These are phyloP conservation scores for Pteronotus mesoamericanus DNA, from an alignment of 2,797 vertebrate genomes.

Conservation along the genomic window DNA sequence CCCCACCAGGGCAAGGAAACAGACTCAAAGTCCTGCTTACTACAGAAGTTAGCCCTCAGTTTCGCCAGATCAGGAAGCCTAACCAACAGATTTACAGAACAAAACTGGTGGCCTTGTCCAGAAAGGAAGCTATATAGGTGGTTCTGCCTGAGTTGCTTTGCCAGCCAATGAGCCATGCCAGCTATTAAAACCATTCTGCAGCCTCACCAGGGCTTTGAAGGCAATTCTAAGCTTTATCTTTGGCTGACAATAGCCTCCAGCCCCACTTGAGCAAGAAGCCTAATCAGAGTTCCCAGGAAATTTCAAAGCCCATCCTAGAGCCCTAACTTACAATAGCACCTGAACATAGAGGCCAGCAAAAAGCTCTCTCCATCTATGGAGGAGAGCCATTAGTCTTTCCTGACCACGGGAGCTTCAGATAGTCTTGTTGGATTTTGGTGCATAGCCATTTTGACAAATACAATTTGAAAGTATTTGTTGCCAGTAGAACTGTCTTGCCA, in stretches of 20 bases:
- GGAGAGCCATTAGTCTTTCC: not conserved
- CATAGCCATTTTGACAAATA: not conserved
- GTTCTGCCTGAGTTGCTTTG: not conserved
- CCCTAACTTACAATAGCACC: not conserved
- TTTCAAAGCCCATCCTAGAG: not conserved
- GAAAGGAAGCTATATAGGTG: not conserved
- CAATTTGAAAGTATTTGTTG: not conserved
- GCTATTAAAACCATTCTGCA: not conserved
- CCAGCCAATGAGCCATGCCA: not conserved
- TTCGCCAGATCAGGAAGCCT: not conserved
- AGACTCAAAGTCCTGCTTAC: not conserved
- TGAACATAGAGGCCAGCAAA: not conserved
- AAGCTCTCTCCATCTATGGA: not conserved
- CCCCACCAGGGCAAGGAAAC: not conserved
- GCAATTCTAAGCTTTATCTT: not conserved
- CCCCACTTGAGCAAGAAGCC: not conserved
- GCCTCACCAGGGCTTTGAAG: not conserved
- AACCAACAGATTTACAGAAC: not conserved
- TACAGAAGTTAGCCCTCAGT: not conserved
- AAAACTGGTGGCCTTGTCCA: not conserved
- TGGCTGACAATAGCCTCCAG: not conserved
- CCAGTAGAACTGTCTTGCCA: not conserved
- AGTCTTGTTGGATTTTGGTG: not conserved
- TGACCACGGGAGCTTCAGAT: not conserved
- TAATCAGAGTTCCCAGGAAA: not conserved